Evolutionary conservation across 2,113 vertebrate species (phyloP).

Genomic region (Fregata magnificens): DNA sequence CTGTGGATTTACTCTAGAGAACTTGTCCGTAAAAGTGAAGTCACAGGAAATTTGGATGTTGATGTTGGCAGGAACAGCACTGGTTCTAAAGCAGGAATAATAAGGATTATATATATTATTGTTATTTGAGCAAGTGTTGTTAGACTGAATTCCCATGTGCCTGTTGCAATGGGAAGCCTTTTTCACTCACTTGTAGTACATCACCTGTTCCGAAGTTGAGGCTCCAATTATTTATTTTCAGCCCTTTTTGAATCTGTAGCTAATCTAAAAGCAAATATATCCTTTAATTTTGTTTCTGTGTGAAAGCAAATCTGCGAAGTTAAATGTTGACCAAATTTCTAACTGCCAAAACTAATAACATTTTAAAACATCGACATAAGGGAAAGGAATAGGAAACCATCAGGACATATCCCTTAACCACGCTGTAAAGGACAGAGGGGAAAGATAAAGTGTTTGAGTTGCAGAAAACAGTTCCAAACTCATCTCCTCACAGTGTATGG

Average conservation of each 20-base stretch:
- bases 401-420: not conserved
- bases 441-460: not conserved
- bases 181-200: not conserved
- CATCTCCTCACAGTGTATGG: not conserved
- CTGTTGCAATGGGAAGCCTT: not conserved
- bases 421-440: not conserved
- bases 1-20: not conserved
- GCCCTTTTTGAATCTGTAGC: not conserved
- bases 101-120: not conserved
- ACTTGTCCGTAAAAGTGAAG: not conserved
- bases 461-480: not conserved
- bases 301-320: not conserved
- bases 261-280: slow-evolving; percentile 34
- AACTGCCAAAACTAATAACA: not conserved
- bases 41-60: not conserved
- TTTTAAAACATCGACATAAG: not conserved
- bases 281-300: not conserved
- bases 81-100: not conserved
- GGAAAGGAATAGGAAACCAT: not conserved
- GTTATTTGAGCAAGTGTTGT: not conserved
- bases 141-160: not conserved
- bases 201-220: not conserved
- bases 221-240: not conserved
- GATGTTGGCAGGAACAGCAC: not conserved
- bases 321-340: slow-evolving; percentile 4